Base-by-base conservation (phyloP, 2,797 vertebrate species). In the Scyliorhinus canicula region DNA sequence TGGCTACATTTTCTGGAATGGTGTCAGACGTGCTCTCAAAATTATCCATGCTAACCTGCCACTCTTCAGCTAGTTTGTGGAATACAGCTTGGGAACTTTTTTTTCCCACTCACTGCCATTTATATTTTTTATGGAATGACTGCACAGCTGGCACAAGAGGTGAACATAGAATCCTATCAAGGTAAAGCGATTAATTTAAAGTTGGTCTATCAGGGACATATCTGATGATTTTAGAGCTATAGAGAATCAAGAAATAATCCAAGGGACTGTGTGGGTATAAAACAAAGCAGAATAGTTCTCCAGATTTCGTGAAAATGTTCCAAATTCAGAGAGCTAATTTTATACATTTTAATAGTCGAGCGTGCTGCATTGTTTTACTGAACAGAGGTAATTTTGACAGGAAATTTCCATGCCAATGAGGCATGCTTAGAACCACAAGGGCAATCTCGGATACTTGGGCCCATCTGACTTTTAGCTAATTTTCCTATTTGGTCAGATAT, bases 311-410 rank as follows among this genome's bases (percentile, higher is more conserved):
- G 88, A 91, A 91, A 44, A 91, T 63, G 57, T 63, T 91, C 57
- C 57, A 63, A 91, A 63, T 91, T 91, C 60, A 52, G 88, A 63
- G 88, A 65, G n/a, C 57, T 91, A n/a, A 91, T 91, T n/a, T 40
- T 63, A 91, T 26, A 21, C n/a, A 55, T 16, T 91, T 63, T 63
- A 91, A n/a, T 91, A 21, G 16, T 91, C 55, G 19, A 63, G 88
- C 44, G 6, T 9, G 21, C 55, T 63, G 88, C 40, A 91, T 63
- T 63, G 24, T 91, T 91, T 91, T 44, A 65, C 57, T 12, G 7
- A 35, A 44, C 57, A 91, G 60, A 91, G 88, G 40, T 14, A 40
- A n/a, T 19, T 35, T 63, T 91, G 57, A 65, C 40, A 8, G n/a
- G 88, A 91, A 44, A 91, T 40, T 7, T 63, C 57, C 57, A 44